These are phyloP conservation scores for Crocuta crocuta DNA, from an alignment of 2,113 vertebrate species.

Conservation along the genomic window DNA sequence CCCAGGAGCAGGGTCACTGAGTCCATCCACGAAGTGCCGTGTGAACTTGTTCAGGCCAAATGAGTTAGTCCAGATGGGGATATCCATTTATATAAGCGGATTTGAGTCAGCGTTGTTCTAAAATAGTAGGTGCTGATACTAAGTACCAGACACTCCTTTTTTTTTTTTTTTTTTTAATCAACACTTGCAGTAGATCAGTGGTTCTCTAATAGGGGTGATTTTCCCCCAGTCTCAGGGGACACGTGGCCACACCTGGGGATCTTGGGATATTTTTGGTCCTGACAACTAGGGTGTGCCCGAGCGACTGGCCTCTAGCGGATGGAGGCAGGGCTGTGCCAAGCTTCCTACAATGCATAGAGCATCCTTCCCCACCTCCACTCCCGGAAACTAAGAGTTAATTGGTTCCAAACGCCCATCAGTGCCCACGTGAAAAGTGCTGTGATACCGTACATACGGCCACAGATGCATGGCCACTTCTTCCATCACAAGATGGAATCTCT, in stretches of 20 bases:
- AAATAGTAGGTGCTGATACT: not conserved
- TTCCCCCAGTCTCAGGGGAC: not conserved
- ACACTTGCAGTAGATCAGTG: not conserved
- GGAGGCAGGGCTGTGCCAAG: not conserved
- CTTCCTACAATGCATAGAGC: not conserved
- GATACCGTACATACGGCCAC: not conserved
- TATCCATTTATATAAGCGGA: no score
- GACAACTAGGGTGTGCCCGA: not conserved
- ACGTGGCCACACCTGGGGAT: not conserved
- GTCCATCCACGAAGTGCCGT: not conserved
- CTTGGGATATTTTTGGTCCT: not conserved
- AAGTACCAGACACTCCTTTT: not conserved
- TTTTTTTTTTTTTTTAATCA: not conserved
- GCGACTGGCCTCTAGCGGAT: not conserved
- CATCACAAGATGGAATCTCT: not conserved
- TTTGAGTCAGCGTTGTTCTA: not conserved
- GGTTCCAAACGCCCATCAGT: not conserved
- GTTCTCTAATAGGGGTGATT: not conserved
- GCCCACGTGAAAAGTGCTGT: not conserved
- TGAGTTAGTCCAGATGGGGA: not conserved
- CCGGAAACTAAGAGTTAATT: not conserved
- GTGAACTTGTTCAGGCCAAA: not conserved
- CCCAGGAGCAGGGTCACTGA: not conserved
- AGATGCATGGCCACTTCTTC: not conserved
- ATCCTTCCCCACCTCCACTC: not conserved